Evolutionary conservation across 2,797 vertebrate species (phyloP).

Genomic region (Podargus strigoides): DNA sequence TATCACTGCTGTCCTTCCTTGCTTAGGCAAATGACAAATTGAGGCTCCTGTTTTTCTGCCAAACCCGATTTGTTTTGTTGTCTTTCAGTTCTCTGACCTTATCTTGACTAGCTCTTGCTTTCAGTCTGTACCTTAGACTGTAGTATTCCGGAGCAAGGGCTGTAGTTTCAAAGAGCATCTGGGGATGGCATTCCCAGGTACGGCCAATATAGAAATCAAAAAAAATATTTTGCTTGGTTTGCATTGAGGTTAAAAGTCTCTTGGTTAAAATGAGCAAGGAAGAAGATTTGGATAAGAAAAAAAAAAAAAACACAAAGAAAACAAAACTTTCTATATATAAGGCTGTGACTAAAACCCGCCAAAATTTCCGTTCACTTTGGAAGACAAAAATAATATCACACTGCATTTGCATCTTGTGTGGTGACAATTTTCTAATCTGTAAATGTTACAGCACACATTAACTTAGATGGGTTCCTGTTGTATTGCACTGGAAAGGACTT

Average conservation of each 20-base stretch:
- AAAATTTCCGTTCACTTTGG: neutral
- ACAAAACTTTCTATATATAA: neutral
- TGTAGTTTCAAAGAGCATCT: neutral
- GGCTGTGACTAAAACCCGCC: neutral
- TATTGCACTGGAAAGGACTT: neutral
- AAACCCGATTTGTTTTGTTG: neutral
- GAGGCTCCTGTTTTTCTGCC: neutral
- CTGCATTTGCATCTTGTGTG: neutral
- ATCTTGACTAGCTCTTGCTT: neutral
- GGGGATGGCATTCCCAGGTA: neutral
- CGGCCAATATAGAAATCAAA: neutral
- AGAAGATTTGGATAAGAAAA: neutral
- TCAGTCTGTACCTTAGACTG: neutral
- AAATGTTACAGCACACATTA: neutral
- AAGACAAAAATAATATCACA: neutral
- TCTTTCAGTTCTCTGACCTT: neutral
- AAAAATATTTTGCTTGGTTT: neutral
- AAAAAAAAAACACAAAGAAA: rapidly evolving
- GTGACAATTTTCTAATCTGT: neutral
- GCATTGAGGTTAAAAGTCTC: neutral
- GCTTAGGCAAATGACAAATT: neutral
- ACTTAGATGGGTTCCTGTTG: neutral
- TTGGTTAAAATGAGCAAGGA: neutral
- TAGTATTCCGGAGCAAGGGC: neutral
- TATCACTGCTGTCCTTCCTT: neutral